Conservation (phyloP, 2,113 vertebrate genomes). For the Hassar affinis region DNA sequence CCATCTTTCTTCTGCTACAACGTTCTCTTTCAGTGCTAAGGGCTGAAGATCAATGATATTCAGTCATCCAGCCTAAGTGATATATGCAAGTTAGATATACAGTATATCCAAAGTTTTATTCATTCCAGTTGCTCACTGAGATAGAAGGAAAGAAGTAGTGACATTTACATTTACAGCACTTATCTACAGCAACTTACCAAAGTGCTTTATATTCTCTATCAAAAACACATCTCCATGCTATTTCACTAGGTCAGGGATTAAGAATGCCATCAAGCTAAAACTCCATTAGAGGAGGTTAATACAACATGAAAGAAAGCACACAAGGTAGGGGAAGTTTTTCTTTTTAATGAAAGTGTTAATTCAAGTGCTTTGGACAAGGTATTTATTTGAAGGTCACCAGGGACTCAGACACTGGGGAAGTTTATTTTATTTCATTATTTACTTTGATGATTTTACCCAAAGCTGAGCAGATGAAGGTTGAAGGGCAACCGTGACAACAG, state of each 20-base stretch:
- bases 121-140: neutral
- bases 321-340: neutral
- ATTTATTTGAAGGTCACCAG: neutral
- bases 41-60: neutral
- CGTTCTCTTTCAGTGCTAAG: neutral
- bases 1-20: neutral
- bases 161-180: neutral
- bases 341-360: neutral
- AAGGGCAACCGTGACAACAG: neutral
- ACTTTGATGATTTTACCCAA: neutral
- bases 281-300: neutral
- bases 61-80: neutral
- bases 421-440: neutral
- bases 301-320: neutral
- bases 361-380: neutral
- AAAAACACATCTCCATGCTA: neutral
- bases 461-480: neutral
- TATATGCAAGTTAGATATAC: neutral
- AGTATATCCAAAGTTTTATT: neutral
- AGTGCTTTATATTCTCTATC: neutral
- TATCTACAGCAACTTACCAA: neutral
- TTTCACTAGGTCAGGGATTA: neutral
- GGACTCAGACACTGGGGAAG: neutral
- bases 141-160: neutral
- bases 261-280: neutral